Conservation (phyloP, 2,113 vertebrate genomes). For the Columba janthina region DNA sequence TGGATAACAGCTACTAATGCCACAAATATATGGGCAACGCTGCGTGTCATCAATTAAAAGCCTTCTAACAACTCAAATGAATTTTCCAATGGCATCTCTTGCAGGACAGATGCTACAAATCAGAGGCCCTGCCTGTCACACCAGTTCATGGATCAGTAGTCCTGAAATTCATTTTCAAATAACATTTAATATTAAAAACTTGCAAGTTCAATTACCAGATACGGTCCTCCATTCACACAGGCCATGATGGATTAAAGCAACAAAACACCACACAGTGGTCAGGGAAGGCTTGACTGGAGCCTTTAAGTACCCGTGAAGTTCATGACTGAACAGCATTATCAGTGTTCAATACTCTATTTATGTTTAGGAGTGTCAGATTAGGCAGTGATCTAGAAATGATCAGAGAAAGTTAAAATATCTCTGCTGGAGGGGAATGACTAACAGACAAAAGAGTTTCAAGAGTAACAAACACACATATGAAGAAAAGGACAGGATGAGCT, state of each 20-base stretch:
- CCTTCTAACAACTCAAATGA: neutral
- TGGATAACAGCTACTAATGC: neutral
- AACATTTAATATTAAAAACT: neutral
- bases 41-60: neutral
- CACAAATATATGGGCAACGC: neutral
- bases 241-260: neutral
- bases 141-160: neutral
- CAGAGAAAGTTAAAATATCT: neutral
- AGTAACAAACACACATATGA: neutral
- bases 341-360: neutral
- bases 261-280: neutral
- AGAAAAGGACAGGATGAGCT: neutral
- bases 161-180: neutral
- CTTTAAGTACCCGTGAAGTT: neutral
- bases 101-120: neutral
- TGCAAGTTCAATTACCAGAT: neutral
- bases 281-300: neutral
- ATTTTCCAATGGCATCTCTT: neutral
- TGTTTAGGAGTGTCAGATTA: neutral
- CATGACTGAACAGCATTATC: neutral
- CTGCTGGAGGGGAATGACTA: neutral
- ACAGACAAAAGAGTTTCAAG: neutral
- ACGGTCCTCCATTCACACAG: neutral
- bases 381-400: neutral
- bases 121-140: neutral